Evolutionary conservation across 2,113 vertebrate genomes (phyloP).

Genomic region (Chlamydotis undulata): DNA sequence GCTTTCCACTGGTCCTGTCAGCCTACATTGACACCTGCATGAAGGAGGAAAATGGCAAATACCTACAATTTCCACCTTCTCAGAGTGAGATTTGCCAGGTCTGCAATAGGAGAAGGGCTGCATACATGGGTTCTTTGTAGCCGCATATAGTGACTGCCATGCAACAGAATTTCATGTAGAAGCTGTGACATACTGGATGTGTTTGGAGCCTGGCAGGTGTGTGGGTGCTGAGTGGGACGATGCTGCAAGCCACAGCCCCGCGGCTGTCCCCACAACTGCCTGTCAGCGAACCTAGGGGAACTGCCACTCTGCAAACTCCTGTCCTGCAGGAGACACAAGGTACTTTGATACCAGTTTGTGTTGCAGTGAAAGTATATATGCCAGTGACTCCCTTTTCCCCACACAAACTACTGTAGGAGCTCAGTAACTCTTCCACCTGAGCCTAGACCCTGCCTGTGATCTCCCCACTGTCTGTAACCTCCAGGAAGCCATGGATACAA

Average conservation of each 20-base stretch:
- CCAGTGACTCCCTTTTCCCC: rapidly evolving
- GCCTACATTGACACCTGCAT: rapidly evolving
- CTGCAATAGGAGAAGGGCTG: neutral
- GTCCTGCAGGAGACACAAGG: neutral
- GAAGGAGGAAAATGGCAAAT: neutral
- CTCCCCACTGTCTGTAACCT: neutral
- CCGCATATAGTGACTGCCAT: rapidly evolving
- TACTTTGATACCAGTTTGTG: too few relatives aligned
- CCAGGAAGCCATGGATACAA: neutral
- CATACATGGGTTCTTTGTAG: neutral
- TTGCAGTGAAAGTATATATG: neutral
- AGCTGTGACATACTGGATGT: rapidly evolving
- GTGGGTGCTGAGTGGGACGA: neutral
- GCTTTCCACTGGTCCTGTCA: neutral
- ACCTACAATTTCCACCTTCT: neutral
- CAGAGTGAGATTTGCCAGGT: neutral
- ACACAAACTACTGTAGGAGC: rapidly evolving
- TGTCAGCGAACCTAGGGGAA: neutral
- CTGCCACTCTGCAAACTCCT: too few relatives aligned
- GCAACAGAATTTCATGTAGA: neutral
- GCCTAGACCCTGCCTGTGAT: neutral
- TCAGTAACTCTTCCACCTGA: neutral
- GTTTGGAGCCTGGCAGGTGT: neutral
- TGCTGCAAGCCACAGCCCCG: neutral
- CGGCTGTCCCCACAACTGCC: rapidly evolving